Conservation (phyloP, 2,113 vertebrate genomes). For the Pontoporia blainvillei region DNA sequence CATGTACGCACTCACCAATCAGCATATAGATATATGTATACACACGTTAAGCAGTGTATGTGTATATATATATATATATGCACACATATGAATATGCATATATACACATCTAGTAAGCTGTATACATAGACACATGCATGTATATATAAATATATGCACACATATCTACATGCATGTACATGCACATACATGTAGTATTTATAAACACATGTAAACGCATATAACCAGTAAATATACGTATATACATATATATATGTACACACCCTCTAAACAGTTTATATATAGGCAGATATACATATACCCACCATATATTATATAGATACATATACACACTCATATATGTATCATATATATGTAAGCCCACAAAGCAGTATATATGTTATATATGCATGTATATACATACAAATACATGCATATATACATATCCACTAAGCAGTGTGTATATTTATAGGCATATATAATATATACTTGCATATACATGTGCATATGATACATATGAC, state of each 20-base stretch:
- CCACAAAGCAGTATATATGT: neutral
- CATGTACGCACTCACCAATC: neutral
- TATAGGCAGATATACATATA: neutral
- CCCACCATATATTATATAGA: neutral
- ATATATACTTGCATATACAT: neutral
- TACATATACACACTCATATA: neutral
- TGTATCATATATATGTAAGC: no score
- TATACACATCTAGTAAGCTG: no score
- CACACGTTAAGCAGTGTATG: neutral
- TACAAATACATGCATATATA: neutral
- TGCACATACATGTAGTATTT: neutral
- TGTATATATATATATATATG: neutral
- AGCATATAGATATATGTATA: neutral
- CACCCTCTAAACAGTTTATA: neutral
- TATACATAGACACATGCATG: neutral
- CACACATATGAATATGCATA: neutral
- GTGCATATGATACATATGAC: neutral
- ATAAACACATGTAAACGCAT: accelerated
- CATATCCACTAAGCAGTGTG: no score
- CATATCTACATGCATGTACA: no score
- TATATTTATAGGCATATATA: neutral
- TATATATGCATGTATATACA: accelerated
- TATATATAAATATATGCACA: neutral
- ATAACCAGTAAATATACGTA: accelerated
- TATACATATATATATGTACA: accelerated